Percentiles rank a stretch among this genome's conserved stretches.
phyloP scores from a whole-genome alignment of 2,888 invertebrate species.

The Melangyna quadrimaculata region DNA sequence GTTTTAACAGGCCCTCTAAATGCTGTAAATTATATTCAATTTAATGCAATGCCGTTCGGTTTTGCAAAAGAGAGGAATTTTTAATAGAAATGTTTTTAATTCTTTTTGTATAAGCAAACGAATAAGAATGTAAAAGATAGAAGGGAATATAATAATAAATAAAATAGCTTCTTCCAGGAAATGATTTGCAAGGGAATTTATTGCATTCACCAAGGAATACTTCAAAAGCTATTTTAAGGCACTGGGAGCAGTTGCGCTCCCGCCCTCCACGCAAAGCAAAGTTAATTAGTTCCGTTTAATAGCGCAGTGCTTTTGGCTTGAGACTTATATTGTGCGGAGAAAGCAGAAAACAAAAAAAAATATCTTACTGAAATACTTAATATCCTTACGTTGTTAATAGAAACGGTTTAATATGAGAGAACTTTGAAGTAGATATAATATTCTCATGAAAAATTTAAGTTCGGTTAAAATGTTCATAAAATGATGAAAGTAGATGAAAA shows the following conservation, averaged over 20 bases:
- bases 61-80: constrained; percentile 20
- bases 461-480: neutral
- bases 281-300: constrained; percentile 18
- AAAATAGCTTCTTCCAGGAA: neutral
- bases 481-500: neutral
- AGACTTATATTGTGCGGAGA: neutral
- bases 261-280: neutral
- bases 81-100: constrained; percentile 29
- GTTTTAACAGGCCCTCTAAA: constrained; percentile 26
- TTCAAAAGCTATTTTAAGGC: constrained; percentile 14
- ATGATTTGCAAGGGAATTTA: constrained; percentile 28
- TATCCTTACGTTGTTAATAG: constrained; percentile 16
- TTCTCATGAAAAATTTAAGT: neutral
- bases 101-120: neutral
- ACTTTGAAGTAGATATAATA: neutral
- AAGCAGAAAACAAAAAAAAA: neutral
- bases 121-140: neutral
- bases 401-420: constrained; percentile 3
- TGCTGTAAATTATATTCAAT: constrained; percentile 48
- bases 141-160: neutral
- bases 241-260: neutral
- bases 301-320: neutral
- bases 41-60: constrained; percentile 18
- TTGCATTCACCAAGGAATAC: constrained; percentile 16
- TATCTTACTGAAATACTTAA: neutral